Percentiles rank a stretch among this genome's conserved stretches.
These are phyloP conservation scores for Procambarus clarkii DNA, from an alignment of 1,140 invertebrate species.

Conservation along the genomic window DNA sequence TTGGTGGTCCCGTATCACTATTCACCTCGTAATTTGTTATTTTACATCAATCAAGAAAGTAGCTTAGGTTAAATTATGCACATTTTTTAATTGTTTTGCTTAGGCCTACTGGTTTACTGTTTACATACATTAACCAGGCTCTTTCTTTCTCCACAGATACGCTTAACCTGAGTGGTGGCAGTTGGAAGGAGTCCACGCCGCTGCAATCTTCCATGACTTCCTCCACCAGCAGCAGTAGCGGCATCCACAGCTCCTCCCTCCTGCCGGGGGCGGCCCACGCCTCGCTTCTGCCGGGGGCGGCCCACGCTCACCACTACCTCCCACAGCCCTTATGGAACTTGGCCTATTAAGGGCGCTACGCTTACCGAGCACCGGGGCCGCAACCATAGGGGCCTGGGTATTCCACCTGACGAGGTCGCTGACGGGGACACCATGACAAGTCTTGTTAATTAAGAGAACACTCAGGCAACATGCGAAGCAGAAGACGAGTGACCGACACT, in stretches of 20 bases:
- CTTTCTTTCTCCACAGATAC: constrained; percentile 58
- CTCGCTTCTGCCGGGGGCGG: constrained; percentile 62
- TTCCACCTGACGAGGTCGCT: constrained; percentile 44
- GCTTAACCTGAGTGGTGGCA: constrained; percentile 61
- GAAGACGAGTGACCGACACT: constrained; percentile 41
- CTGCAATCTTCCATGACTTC: constrained; percentile 52
- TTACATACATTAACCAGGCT: not conserved
- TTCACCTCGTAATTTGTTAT: no score
- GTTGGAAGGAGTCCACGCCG: constrained; percentile 62
- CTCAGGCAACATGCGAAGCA: constrained; percentile 2
- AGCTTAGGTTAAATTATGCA: no score
- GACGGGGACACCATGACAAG: constrained; percentile 46
- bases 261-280: constrained; percentile 36
- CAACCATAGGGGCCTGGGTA: constrained; percentile 44
- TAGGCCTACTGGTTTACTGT: no score
- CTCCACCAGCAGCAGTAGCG: constrained; percentile 30
- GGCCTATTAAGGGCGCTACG: constrained; percentile 65
- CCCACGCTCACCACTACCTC: constrained; percentile 67
- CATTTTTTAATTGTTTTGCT: no score
- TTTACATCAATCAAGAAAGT: no score
- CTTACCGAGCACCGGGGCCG: constrained; percentile 57
- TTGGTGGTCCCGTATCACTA: no score
- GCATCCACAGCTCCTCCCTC: constrained; percentile 55
- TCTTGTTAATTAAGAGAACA: constrained; percentile 10
- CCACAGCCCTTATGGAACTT: constrained; percentile 69